These are phyloP conservation scores for Psylliodes chrysocephalus DNA, from an alignment of 2,888 invertebrate genomes.

Conservation along the genomic window DNA sequence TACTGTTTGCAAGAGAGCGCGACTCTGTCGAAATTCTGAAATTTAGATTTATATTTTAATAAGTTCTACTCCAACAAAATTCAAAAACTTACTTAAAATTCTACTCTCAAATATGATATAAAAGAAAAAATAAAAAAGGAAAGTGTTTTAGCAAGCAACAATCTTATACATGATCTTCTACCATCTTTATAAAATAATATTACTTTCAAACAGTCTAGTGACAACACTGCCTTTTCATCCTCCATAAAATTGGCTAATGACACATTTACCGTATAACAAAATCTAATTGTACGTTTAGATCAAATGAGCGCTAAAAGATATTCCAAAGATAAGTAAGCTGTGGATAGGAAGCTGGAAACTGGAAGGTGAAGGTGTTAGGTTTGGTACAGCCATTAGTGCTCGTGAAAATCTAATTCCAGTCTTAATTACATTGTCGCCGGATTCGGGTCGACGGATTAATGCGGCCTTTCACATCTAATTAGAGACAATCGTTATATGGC, in stretches of 20 bases:
- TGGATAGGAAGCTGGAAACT: slow-evolving; percentile 25
- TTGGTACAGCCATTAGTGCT: slow-evolving; percentile 39
- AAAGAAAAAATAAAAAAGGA: no score
- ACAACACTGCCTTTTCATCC: background rate
- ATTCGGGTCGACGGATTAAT: slow-evolving; percentile 52
- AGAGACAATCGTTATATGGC: slow-evolving; percentile 58
- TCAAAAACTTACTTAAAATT: no score
- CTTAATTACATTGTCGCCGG: slow-evolving; percentile 63
- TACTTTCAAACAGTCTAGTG: no score
- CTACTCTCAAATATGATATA: no score
- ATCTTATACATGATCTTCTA: no score
- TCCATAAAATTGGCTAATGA: background rate
- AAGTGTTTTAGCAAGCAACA: no score
- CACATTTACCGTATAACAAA: background rate
- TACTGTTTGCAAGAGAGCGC: no score
- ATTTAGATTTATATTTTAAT: no score
- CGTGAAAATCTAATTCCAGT: slow-evolving; percentile 59
- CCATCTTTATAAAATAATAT: no score
- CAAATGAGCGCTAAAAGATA: slow-evolving; percentile 8
- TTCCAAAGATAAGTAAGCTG: slow-evolving; percentile 26
- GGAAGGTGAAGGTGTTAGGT: slow-evolving; percentile 38
- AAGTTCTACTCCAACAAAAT: no score
- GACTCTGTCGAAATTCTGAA: no score
- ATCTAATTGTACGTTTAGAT: background rate
- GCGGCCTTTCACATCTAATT: slow-evolving; percentile 63